A percentile compares a stretch with the other conserved stretches of the same genome.
phyloP scores from a whole-genome alignment of 37 sponge, comb jelly and placozoan genomes.

The Eunapius fragilis region DNA sequence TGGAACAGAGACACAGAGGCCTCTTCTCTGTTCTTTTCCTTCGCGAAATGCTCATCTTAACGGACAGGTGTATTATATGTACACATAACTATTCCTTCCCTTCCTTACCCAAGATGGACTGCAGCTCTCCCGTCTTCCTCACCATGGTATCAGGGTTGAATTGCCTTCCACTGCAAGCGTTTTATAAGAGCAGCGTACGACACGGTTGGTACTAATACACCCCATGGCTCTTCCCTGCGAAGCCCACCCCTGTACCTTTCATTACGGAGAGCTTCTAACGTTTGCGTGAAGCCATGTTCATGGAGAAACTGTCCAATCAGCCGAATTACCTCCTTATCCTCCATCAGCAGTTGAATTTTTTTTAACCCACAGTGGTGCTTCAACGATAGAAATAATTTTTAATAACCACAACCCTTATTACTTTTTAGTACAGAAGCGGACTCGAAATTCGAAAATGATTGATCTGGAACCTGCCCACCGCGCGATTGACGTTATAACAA shows the following conservation, averaged over 20 bases:
- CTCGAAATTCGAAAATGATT: no score
- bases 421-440: no score
- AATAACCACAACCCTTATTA: no score
- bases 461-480: no score
- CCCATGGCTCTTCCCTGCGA: neutral
- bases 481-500: no score
- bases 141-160: constrained; percentile 21
- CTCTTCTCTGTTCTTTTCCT: constrained; percentile 2
- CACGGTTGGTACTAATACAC: no score
- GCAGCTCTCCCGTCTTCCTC: constrained; percentile 50
- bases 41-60: constrained; percentile 17
- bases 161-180: constrained; percentile 48
- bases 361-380: neutral
- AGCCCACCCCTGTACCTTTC: constrained; percentile 22
- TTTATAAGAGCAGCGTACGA: no score
- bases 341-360: no score
- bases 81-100: no score
- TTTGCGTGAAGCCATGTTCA: constrained; percentile 11
- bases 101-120: constrained; percentile 40
- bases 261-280: constrained; percentile 19
- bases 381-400: no score
- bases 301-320: constrained; percentile 52
- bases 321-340: constrained; percentile 13
- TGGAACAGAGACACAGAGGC: neutral
- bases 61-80: neutral